Evolutionary conservation across 2,113 vertebrate genomes (phyloP).

Genomic region (Bos indicus): DNA sequence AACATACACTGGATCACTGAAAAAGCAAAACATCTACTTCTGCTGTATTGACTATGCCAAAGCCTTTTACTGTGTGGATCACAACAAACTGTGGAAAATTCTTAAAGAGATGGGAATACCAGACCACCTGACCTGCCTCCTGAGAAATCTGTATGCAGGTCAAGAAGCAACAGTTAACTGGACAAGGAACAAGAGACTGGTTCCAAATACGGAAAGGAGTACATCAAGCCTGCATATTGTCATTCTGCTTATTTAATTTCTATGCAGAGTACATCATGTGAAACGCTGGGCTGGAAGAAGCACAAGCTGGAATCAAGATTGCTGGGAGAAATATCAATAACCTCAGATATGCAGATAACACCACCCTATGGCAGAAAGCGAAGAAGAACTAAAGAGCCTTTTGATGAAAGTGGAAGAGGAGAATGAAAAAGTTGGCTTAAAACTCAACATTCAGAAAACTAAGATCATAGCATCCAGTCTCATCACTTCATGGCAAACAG

Average conservation of each 20-base stretch:
- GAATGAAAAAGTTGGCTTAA: neutral
- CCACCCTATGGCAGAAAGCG: neutral
- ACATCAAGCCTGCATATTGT: neutral
- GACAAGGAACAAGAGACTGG: neutral
- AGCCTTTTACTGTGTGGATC: neutral
- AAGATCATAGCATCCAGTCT: neutral
- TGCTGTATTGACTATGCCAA: neutral
- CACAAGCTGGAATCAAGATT: neutral
- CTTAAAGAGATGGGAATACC: neutral
- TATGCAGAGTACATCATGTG: neutral
- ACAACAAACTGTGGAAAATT: neutral
- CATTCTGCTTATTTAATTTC: neutral
- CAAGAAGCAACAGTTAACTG: neutral
- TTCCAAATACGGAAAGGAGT: neutral
- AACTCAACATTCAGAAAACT: neutral
- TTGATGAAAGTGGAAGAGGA: neutral
- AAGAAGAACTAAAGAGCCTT: neutral
- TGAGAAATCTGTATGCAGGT: neutral
- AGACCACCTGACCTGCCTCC: neutral
- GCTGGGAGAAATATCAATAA: neutral
- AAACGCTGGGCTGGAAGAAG: neutral
- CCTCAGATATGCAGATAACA: neutral
- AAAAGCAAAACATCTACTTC: neutral
- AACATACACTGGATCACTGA: neutral
- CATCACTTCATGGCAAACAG: neutral